A percentile compares a stretch with the other conserved stretches of the same genome.
Evolutionary conservation across 1,140 invertebrate species (phyloP).

Genomic region (Diorhabda carinulata): DNA sequence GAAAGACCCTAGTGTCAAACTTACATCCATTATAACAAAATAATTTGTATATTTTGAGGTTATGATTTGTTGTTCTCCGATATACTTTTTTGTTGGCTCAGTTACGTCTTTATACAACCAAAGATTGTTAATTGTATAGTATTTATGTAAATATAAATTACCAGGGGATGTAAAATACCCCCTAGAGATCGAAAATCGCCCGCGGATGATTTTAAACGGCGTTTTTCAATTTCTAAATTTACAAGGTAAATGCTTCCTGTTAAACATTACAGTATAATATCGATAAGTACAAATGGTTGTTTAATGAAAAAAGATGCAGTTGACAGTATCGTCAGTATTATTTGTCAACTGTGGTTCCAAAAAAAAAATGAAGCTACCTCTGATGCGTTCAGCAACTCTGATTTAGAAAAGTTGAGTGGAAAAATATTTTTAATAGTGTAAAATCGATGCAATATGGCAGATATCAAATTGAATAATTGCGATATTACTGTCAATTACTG

Average conservation of each 20-base stretch:
- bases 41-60: conserved; percentile 8
- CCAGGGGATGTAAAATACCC: conserved; percentile 21
- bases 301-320: conserved; percentile 31
- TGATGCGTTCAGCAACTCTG: conserved; percentile 12
- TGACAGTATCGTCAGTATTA: conserved; percentile 30
- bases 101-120: conserved; percentile 34
- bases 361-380: conserved; percentile 35
- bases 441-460: too few species aligned
- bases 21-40: background rate
- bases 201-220: conserved; percentile 17
- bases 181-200: conserved; percentile 13
- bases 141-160: conserved; percentile 41
- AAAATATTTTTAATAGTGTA: too few species aligned
- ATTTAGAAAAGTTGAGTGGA: background rate
- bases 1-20: too few species aligned
- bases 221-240: conserved; percentile 24
- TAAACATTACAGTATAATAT: conserved; percentile 39
- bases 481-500: too few species aligned
- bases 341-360: conserved; percentile 39
- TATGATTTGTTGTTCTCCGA: conserved; percentile 13
- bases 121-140: conserved; percentile 46
- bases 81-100: conserved; percentile 24
- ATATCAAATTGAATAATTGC: too few species aligned
- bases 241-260: conserved; percentile 44
- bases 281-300: conserved; percentile 40